Base-by-base conservation (phyloP, 1,140 invertebrate genomes). In the Zaprionus ornatus region DNA sequence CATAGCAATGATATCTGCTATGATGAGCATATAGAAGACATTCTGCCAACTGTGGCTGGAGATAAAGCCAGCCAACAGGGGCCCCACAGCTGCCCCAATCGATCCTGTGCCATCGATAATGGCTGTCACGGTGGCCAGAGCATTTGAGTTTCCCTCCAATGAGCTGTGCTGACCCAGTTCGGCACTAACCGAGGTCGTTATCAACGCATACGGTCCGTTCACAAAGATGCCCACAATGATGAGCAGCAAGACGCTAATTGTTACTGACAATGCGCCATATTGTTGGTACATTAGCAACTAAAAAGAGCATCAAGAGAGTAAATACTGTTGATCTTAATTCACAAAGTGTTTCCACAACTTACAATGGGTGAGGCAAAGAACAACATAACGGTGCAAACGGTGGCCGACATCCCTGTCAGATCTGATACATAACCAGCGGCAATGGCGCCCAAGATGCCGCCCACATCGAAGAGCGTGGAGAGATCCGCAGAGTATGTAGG, bases 31-130 rank as follows among this genome's bases (percentile, higher is more conserved):
- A 79, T 97, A 96, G 93, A 99, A 99, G 3, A 99, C 98, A 92
- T 96, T 95, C 40, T 96, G 93, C 98, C 98, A 99, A 13, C 96
- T 95, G 25, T 93, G 91, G 50, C 93, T 93, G 3, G 94, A 94
- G 12, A 99, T 95, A 9, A 98, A 93, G n/a, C 98, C 98, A 3
- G 98, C 97, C 42, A 99, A 83, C 65, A 98, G 93, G 0, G 98
- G 98, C 3, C 98, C 98, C 54, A 99, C 94, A 0, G 98, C 98
- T 60, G 98, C 98, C n/a, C 91, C 96, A 65, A 98, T 96, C 59
- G 97, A 98, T 1, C 98, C 98, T 5, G 98, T 99, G 37, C 98
- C 98, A 93, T 99, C 98, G 63, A 99, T 99, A 79, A 99, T 99
- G 10, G 98, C 97, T 13, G 98, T 98, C 1, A 99, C 98, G 1